A percentile compares a stretch with the other conserved stretches of the same genome.
Evolutionary conservation across 2,113 vertebrate genomes (phyloP).

Genomic region (Zosterops pallidus): DNA sequence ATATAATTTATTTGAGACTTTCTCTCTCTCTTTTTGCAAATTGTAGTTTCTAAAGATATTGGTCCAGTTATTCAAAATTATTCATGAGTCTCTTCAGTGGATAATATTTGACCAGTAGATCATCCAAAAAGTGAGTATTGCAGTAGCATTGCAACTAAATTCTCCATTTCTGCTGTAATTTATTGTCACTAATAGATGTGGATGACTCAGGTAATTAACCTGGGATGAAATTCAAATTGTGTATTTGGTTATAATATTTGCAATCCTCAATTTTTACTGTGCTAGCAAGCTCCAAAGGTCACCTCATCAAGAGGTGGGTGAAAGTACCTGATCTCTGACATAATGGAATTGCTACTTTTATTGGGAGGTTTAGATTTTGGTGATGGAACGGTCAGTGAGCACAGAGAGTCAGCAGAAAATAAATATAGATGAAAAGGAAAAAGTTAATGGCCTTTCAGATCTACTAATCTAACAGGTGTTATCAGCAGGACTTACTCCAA

Average conservation of each 20-base stretch:
- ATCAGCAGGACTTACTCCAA: background rate
- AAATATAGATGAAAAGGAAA: background rate
- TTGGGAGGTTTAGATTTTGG: background rate
- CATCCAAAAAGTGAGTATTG: background rate
- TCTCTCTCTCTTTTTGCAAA: background rate
- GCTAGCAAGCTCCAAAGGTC: background rate
- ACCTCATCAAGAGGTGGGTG: background rate
- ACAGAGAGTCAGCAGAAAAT: background rate
- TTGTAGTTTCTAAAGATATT: conserved; percentile 34
- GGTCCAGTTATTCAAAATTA: conserved; percentile 26
- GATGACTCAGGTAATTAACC: background rate
- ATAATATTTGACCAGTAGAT: conserved; percentile 12
- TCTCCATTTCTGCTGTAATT: conserved; percentile 10
- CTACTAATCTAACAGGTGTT: background rate
- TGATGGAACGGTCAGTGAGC: background rate
- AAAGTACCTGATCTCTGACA: background rate
- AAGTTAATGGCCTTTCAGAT: background rate
- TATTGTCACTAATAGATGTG: background rate
- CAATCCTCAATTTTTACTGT: background rate
- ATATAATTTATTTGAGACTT: background rate
- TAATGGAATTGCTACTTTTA: background rate
- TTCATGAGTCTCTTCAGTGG: conserved; percentile 1
- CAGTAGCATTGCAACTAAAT: background rate
- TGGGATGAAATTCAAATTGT: background rate
- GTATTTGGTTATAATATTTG: background rate